Conservation (phyloP, 92 coral and sea anemone genomes). For the Anthopleura xanthogrammica region DNA sequence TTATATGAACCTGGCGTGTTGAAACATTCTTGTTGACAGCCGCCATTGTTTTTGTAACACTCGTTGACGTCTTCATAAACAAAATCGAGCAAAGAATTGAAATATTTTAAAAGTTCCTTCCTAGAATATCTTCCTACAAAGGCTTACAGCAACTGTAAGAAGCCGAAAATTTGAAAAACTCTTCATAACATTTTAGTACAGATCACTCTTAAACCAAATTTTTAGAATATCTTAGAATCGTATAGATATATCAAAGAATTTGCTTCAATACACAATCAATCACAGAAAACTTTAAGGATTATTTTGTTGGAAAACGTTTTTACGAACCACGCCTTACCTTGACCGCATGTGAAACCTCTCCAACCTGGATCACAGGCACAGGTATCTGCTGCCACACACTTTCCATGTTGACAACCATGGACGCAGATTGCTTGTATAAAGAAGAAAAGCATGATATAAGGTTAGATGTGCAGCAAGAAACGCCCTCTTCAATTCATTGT, state of each 20-base stretch:
- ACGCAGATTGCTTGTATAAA: conserved; percentile 20
- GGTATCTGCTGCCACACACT: conserved; percentile 33
- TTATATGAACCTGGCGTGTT: conserved; percentile 10
- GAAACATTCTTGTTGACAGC: conserved; percentile 19
- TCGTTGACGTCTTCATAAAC: conserved; percentile 14
- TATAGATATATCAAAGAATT: no score
- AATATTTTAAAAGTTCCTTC: no score
- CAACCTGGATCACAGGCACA: conserved; percentile 34
- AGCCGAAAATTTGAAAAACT: no score
- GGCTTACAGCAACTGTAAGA: no score
- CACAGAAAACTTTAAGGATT: not conserved
- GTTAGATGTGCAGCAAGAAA: no score
- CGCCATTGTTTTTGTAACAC: conserved; percentile 13
- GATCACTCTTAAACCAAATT: no score
- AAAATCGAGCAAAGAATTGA: not conserved
- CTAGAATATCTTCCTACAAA: no score
- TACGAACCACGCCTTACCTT: conserved; percentile 16
- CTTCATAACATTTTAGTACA: no score
- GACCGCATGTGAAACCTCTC: conserved; percentile 29
- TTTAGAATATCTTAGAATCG: no score
- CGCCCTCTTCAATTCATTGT: no score
- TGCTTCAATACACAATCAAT: no score
- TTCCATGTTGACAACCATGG: conserved; percentile 30
- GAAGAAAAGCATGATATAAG: not conserved
- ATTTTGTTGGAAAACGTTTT: not conserved